Evolutionary conservation across 2,797 vertebrate species (phyloP).

Genomic region (Danio albolineatus): DNA sequence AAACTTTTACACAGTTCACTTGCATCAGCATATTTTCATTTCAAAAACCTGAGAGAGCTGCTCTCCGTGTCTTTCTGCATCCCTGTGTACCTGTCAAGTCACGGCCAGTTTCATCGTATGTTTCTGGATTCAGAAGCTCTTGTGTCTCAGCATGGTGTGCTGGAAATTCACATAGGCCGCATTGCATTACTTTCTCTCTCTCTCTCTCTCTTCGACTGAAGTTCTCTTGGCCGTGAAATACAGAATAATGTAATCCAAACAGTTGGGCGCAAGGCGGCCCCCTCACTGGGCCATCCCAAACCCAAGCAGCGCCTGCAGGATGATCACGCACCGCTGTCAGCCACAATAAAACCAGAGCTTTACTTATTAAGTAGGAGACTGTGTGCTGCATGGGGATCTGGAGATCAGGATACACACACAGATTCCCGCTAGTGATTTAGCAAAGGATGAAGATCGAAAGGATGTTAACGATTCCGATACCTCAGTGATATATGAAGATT

Average conservation of each 20-base stretch:
- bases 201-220: not conserved
- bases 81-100: constrained; percentile 18
- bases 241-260: constrained; percentile 52
- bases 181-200: constrained; percentile 12
- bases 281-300: constrained; percentile 25
- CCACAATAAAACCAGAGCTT: constrained; percentile 45
- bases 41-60: not conserved
- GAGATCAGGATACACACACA: constrained; percentile 22
- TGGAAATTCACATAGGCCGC: constrained; percentile 20
- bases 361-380: constrained; percentile 34
- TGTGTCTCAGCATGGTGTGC: constrained; percentile 10
- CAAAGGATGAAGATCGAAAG: not conserved
- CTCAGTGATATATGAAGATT: not conserved
- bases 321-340: constrained; percentile 12
- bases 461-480: not conserved
- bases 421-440: not conserved
- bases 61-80: not conserved
- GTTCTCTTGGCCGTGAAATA: constrained; percentile 29
- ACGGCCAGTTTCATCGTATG: constrained; percentile 21
- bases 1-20: constrained; percentile 21
- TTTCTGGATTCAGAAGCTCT: constrained; percentile 18
- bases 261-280: constrained; percentile 29
- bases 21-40: constrained; percentile 50
- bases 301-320: constrained; percentile 23
- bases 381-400: not conserved